Percentiles rank a stretch among this genome's conserved stretches.
phyloP scores from a whole-genome alignment of 1,140 invertebrate species.

The Coptotermes formosanus region DNA sequence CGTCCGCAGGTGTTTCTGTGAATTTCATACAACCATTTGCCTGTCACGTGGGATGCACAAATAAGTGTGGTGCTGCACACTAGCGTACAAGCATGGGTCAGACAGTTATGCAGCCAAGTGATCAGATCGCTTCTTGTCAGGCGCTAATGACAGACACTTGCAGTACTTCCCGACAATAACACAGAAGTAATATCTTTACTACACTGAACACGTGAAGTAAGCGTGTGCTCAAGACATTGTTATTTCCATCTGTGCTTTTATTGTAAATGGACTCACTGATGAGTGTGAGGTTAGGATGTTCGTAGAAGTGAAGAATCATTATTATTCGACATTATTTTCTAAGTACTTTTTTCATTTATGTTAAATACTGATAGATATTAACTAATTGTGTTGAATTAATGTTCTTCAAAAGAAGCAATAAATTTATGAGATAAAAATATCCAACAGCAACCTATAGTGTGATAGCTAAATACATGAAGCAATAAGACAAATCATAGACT shows the following conservation, averaged over 20 bases:
- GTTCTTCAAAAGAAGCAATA: background rate
- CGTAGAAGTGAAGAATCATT: background rate
- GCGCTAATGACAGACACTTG: background rate
- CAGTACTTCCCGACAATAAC: background rate
- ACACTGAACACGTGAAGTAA: background rate
- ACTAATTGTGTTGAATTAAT: background rate
- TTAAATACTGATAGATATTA: background rate
- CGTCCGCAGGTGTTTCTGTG: background rate
- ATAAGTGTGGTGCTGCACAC: background rate
- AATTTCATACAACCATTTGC: background rate
- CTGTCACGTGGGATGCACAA: background rate
- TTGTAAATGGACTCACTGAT: background rate
- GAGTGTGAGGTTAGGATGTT: background rate
- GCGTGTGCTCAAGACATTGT: background rate
- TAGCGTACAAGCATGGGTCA: background rate
- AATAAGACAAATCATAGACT: background rate
- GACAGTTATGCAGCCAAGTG: background rate
- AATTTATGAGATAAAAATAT: background rate
- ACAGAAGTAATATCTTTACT: background rate
- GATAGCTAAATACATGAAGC: background rate
- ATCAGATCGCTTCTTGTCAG: background rate
- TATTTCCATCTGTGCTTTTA: background rate
- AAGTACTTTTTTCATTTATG: background rate
- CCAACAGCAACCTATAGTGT: background rate
- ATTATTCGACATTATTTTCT: background rate